These are phyloP conservation scores for Nerophis ophidion DNA, from an alignment of 2,113 vertebrate species.

Conservation along the genomic window DNA sequence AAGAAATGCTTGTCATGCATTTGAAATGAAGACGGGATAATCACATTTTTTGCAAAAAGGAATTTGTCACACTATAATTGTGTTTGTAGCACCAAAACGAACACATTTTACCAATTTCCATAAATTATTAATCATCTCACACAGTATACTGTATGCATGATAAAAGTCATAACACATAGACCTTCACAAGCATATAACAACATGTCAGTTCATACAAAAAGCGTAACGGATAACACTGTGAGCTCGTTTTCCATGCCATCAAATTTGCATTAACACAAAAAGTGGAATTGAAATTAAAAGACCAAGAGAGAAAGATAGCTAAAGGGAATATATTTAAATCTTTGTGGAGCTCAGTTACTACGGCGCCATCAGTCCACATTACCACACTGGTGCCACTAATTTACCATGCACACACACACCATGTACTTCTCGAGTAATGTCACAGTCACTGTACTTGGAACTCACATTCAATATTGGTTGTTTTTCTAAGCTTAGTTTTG, in stretches of 20 bases:
- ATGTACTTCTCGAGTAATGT: conserved; percentile 38
- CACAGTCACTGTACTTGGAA: conserved; percentile 48
- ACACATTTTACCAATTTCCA: conserved; percentile 9
- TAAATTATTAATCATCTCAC: conserved; percentile 14
- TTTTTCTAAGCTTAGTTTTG: conserved; percentile 37
- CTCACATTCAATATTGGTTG: conserved; percentile 46
- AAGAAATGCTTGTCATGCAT: conserved; percentile 13
- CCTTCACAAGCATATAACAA: conserved; percentile 20
- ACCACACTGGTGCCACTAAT: conserved; percentile 44
- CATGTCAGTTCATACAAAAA: conserved; percentile 23
- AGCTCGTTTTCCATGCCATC: conserved; percentile 42
- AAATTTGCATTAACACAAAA: conserved; percentile 35
- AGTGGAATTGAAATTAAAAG: conserved; percentile 41
- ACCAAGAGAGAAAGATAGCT: conserved; percentile 42
- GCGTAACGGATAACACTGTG: conserved; percentile 36
- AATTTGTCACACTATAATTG: neutral
- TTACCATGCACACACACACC: conserved; percentile 34
- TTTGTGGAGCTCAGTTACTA: conserved; percentile 53
- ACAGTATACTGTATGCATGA: conserved; percentile 2
- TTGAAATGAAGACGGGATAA: conserved; percentile 15
- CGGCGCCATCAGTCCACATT: conserved; percentile 61
- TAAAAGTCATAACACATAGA: conserved; percentile 16
- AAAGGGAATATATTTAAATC: conserved; percentile 32
- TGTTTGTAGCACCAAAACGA: conserved; percentile 3
- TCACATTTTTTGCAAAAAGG: conserved; percentile 3